Percentiles rank a stretch among this genome's conserved stretches.
These are phyloP conservation scores for Sebastes aleutianus DNA, from an alignment of 2,797 vertebrate genomes.

Conservation along the genomic window DNA sequence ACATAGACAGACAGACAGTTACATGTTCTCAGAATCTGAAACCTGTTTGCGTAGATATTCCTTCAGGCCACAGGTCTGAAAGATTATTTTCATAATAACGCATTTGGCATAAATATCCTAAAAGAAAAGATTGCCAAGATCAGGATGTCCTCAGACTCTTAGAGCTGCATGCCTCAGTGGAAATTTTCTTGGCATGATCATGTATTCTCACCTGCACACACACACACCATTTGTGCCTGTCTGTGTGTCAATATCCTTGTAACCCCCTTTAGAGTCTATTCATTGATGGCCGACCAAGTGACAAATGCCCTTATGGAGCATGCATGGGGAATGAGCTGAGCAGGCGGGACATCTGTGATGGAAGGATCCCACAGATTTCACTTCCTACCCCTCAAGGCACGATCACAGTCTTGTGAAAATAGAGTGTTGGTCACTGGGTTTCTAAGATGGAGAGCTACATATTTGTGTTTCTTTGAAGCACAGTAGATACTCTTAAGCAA, in stretches of 20 bases:
- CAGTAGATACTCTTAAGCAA: not conserved
- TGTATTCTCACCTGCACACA: conserved; percentile 6
- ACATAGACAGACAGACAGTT: conserved; percentile 15
- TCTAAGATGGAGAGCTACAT: conserved; percentile 2
- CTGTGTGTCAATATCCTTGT: conserved; percentile 34
- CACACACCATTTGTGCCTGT: conserved; percentile 9
- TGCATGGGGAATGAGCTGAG: conserved; percentile 37
- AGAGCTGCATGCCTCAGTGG: conserved; percentile 34
- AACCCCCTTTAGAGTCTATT: conserved; percentile 42
- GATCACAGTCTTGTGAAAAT: conserved; percentile 26
- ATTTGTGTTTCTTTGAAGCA: not conserved
- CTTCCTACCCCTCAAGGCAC: conserved; percentile 37
- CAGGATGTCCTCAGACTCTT: conserved; percentile 23
- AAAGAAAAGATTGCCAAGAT: conserved; percentile 25
- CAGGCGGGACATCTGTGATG: conserved; percentile 48
- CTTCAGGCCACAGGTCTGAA: not conserved
- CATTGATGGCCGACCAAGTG: conserved; percentile 60
- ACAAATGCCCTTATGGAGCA: conserved; percentile 49
- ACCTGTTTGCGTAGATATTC: conserved; percentile 11
- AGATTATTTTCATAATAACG: conserved; percentile 3
- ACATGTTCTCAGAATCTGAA: conserved; percentile 8
- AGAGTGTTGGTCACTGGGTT: conserved; percentile 3
- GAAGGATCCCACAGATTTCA: conserved; percentile 46
- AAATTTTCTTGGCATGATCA: conserved; percentile 29
- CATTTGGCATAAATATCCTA: not conserved